Evolutionary conservation across 2,888 invertebrate species (phyloP), one percentile per base, ranked within the genome.

Genomic region (Drosophila aldrichi): DNA sequence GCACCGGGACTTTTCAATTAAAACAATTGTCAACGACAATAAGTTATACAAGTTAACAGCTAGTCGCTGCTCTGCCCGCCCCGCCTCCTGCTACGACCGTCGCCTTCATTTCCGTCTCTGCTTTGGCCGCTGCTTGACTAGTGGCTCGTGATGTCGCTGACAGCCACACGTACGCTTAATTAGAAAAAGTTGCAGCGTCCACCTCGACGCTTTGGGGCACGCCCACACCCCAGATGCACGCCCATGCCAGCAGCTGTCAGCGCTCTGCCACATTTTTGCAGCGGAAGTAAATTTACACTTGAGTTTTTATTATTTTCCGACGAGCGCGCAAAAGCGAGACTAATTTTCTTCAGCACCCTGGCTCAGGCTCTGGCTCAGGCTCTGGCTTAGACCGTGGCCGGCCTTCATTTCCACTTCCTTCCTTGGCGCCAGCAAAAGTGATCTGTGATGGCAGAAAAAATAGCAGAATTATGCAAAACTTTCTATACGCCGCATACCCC

Each of bases 261-360:
- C 65, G 58, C 36, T 52, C 63, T 70, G 67, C 81, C 83, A 67
- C 79, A 80, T 76, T 73, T 84, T 82, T 70, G 72, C 72, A 72
- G 65, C 85, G 85, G 85, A 86, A 86, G 84, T 86, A 84, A 84
- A 86, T 86, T 86, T 82, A 84, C 88, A 82, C 85, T 87, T 88
- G 74, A 79, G 81, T 82, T 86, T 84, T 87, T 87, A 88, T 84
- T 81, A 81, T 82, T 87, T 81, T 84, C 85, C 85, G 82, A 81
- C 82, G 79, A 54, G 56, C 72, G 74, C 69, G 79, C 63, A 70
- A 82, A 79, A 81, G 79, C 79, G 81, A 81, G 88, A 87, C 85
- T 84, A 85, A 85, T 85, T 85, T 85, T 84, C 86, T 82, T 77
- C 61, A 76, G 77, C 77, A 1, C 25, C 25, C 7, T 1, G 25